Percentiles rank a stretch among this genome's conserved stretches.
phyloP scores from a whole-genome alignment of 2,113 vertebrate genomes.

The Octodon degus region DNA sequence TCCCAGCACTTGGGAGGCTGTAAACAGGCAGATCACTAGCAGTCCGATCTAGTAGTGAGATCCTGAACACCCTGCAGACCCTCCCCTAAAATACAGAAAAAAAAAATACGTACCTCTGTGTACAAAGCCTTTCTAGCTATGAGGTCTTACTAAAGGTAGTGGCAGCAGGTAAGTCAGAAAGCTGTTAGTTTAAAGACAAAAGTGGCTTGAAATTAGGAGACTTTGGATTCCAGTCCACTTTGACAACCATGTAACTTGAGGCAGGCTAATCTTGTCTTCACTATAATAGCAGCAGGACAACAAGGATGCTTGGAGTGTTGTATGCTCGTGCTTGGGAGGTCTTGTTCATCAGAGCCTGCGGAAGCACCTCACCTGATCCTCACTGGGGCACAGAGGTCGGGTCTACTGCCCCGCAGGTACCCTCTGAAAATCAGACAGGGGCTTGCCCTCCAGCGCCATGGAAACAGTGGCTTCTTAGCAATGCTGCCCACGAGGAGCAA shows the following conservation, averaged over 20 bases:
- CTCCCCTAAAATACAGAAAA: too few species aligned
- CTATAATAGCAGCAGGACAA: neutral
- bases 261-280: neutral
- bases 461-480: neutral
- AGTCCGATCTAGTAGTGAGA: too few species aligned
- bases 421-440: neutral
- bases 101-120: neutral
- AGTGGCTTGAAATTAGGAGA: neutral
- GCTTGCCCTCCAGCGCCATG: neutral
- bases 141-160: neutral
- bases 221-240: neutral
- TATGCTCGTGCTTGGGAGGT: neutral
- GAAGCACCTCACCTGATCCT: neutral
- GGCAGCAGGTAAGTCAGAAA: neutral
- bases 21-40: too few species aligned
- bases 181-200: neutral
- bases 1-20: too few species aligned
- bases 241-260: neutral
- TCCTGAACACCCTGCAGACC: too few species aligned
- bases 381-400: neutral
- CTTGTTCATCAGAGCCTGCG: conserved; percentile 31
- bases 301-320: conserved; percentile 42
- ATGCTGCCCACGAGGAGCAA: neutral
- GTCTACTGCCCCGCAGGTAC: neutral
- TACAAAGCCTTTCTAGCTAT: neutral